Evolutionary conservation across 2,888 invertebrate genomes (phyloP), one percentile per base, ranked within the genome.

Genomic region (Acanthosoma haemorrhoidale): DNA sequence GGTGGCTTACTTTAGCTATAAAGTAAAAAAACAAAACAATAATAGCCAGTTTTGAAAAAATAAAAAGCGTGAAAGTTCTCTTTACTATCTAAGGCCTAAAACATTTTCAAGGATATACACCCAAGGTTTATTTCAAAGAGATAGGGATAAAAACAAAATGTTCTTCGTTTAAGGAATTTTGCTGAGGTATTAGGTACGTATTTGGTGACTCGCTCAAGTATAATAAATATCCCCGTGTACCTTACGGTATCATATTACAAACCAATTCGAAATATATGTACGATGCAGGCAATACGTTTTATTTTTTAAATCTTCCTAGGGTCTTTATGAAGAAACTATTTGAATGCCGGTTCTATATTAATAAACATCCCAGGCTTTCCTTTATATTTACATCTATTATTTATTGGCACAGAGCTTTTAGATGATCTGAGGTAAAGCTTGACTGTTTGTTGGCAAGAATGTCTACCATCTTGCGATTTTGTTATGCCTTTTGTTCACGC

Each of bases 61-160:
- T 51, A n/a, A 51, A 51, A 51, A 51, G 29, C 29, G 51, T 51
- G 51, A 51, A 51, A 51, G 51, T 25, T 29, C 6, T 25, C 51
- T 51, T 25, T 25, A 25, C 51, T 51, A 51, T 51, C 51, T 51
- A 25, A 25, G 51, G 51, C 51, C 25, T 51, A 51, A 51, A 51
- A 51, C 51, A 51, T 51, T 51, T 51, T 51, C 51, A 51, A 51
- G 51, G 51, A 51, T 51, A 6, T 51, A 6, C 18, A 25, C 51
- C 29, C 51, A 51, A 51, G 51, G 51, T 51, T 51, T 51, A 51
- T 51, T 51, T 25, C n/a, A 51, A 51, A 51, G 29, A 51, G 51
- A 51, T 51, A 51, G 51, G 51, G n/a, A 51, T 51, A 51, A 51
- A 51, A 51, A 51, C 29, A 51, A 51, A 43, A 51, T 51, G 21